Percentiles rank a stretch among this genome's conserved stretches.
Conservation (phyloP, 1,140 invertebrate species). For the Stegodyphus mimosarum region DNA sequence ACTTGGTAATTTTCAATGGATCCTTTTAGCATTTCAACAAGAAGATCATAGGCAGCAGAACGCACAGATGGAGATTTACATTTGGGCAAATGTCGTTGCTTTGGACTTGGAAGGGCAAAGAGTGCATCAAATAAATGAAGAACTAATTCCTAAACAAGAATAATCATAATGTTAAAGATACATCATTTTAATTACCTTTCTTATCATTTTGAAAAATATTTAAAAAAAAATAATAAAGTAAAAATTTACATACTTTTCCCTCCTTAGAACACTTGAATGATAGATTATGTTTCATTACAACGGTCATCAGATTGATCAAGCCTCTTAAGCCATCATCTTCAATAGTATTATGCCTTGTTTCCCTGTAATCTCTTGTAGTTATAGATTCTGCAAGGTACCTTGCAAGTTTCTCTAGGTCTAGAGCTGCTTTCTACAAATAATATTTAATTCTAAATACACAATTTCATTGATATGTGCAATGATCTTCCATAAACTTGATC, state of each 20-base stretch:
- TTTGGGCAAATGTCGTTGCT: conserved; percentile 86
- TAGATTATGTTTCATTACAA: conserved; percentile 88
- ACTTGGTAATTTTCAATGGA: conserved; percentile 87
- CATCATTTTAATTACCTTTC: neutral
- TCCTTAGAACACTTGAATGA: conserved; percentile 84
- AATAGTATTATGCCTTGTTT: conserved; percentile 80
- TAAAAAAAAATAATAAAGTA: neutral
- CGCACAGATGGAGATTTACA: conserved; percentile 90
- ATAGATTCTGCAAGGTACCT: conserved; percentile 80
- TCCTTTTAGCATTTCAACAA: conserved; percentile 87
- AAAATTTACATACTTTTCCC: conserved; percentile 72
- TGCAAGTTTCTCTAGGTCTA: conserved; percentile 82
- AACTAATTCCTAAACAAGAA: conserved; percentile 63
- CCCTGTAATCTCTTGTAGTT: conserved; percentile 81
- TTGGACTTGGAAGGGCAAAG: conserved; percentile 88
- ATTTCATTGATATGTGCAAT: too few species aligned
- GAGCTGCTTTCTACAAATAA: conserved; percentile 61
- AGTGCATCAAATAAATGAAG: conserved; percentile 85
- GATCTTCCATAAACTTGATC: too few species aligned
- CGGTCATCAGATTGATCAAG: conserved; percentile 84
- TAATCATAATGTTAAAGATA: neutral
- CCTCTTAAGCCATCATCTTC: conserved; percentile 93
- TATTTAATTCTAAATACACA: neutral
- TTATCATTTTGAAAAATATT: too few species aligned
- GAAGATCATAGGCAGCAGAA: conserved; percentile 87